Percentiles rank a stretch among this genome's conserved stretches.
Conservation (phyloP, 2,113 vertebrate genomes). For the Gambusia affinis region DNA sequence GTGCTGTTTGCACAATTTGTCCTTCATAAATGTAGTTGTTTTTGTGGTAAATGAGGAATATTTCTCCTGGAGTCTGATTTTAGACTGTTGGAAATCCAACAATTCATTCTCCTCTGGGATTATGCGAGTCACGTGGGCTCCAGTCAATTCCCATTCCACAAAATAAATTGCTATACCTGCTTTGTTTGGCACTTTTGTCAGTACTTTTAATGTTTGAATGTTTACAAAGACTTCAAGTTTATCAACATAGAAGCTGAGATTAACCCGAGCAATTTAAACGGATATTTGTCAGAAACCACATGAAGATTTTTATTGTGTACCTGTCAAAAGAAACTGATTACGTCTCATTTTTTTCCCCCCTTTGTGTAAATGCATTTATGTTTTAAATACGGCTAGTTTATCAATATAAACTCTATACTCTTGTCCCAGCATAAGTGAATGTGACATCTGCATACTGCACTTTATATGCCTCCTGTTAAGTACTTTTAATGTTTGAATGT, state of each 20-base stretch:
- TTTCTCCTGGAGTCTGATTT: neutral
- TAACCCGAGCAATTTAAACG: conserved; percentile 2
- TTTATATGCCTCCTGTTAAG: too few species aligned
- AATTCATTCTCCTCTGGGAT: too few species aligned
- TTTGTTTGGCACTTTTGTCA: neutral
- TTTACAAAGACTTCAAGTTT: neutral
- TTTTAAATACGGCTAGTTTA: conserved; percentile 36
- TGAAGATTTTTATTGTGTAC: neutral
- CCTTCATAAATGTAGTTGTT: neutral
- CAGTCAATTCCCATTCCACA: neutral
- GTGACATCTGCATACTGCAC: conserved; percentile 59
- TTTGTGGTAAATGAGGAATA: neutral
- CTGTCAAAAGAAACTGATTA: conserved; percentile 4
- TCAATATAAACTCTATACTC: conserved; percentile 44
- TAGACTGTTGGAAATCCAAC: neutral
- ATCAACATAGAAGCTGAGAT: neutral
- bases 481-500: conserved; percentile 3
- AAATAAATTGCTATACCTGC: neutral
- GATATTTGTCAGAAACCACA: conserved; percentile 2
- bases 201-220: conserved; percentile 4
- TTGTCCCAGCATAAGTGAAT: conserved; percentile 53
- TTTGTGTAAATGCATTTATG: conserved; percentile 4
- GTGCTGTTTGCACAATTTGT: neutral
- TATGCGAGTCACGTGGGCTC: neutral
- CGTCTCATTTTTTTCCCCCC: conserved; percentile 17